Evolutionary conservation across 2,113 vertebrate genomes (phyloP), one percentile per base, ranked within the genome.

Genomic region (Zapus hudsonius): DNA sequence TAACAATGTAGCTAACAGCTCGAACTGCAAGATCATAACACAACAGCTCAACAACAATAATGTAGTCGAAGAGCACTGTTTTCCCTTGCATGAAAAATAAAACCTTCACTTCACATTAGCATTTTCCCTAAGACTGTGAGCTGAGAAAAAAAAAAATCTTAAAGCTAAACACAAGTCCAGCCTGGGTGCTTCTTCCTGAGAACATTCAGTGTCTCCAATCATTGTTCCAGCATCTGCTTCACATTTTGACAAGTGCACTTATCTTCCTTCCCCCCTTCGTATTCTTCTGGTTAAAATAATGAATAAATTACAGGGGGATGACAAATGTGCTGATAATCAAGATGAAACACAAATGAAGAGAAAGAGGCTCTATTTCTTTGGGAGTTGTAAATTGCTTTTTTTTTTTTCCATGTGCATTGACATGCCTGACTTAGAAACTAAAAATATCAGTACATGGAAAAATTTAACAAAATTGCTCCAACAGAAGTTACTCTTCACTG

Each of bases 161-260:
- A 92, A 97, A 96, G 78, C 93, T 95, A 91, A 96, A 91, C 92
- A 89, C 3, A 89, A 88, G 95, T 91, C 31, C 93, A 96, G 95
- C 95, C 81, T 97, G 95, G 95, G 96, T 98, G 96, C 93, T 97
- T 94, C 88, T 92, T 96, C 91, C 81, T 61, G 78, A 96, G 96
- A 98, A 97, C 97, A 98, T 98, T 98, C 98, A 98, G 98, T 98
- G 97, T 98, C 96, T 98, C 96, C 93, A 97, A 96, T 98, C 97
- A 97, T 97, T 98, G 97, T 97, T 96, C 95, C 94, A 98, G 96
- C 97, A 98, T 98, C 98, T 98, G 98, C 97, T 98, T 98, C 97
- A 97, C 93, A 96, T 98, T 98, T 98, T 98, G 98, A 98, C 98
- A 98, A 98, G 97, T 95, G 90, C 96, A 97, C 97, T 98, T 98